Evolutionary conservation across 2,888 invertebrate genomes (phyloP), one percentile per base, ranked within the genome.

Genomic region (Seira sanloemensis): DNA sequence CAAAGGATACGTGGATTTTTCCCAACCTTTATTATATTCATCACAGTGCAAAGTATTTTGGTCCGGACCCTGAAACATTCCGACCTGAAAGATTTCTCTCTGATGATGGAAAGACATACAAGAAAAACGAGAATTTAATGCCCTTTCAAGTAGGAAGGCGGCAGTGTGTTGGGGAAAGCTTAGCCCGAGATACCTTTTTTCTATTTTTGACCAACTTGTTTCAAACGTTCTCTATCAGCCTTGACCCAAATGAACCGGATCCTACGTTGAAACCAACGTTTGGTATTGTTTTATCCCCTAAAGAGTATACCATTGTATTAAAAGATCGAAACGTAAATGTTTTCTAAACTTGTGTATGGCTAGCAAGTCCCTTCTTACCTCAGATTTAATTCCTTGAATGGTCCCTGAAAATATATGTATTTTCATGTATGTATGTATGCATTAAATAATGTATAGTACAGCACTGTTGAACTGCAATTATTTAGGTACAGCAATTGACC

Each of bases 31-130:
- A 81, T 19, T 75, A 74, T 12, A 71, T 85, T 26, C 87, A 88
- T 74, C 83, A 84, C 54, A 87, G 88, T 73, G 75, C 78, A 7
- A 76, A 80, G 16, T 72, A 83, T 69, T 89, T 88, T 88, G 86
- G 87, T 0, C 5, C 5, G 37, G 88, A 89, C 73, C 86, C 88
- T 12, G 78, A 86, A 12, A 86, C 69, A 9, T 88, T 88, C 65
- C 75, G 87, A 27, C 88, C 89, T 0, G 88, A 88, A 69, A 73
- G 89, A 77, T 89, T 88, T 46, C 67, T 89, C 1, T n/a, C 58
- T 46, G 1, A 24, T 9, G 88, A 88, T 69, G 86, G 72, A n/a
- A 86, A 58, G 9, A 84, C 62, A 12, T 37, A 71, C 12, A 78
- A 80, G 65, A 84, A 82, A 58, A 75, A 73, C 68, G 89, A 89